These are phyloP conservation scores for Agrilus cyanescens DNA, from an alignment of 2,888 invertebrate genomes.

Conservation along the genomic window DNA sequence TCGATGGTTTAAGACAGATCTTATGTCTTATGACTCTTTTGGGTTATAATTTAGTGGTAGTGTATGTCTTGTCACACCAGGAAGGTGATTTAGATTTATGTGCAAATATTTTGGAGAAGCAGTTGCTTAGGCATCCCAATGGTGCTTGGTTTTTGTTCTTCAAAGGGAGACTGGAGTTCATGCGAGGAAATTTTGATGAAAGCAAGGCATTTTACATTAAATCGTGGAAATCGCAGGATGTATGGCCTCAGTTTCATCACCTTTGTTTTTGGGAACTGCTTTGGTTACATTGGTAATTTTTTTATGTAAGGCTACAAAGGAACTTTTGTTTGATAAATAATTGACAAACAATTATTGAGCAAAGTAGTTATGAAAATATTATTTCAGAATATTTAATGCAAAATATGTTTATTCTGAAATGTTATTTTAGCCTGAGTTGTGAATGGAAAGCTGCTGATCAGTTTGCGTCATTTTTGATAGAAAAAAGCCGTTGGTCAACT, in stretches of 20 bases:
- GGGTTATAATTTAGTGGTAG: conserved; percentile 75
- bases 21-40: conserved; percentile 77
- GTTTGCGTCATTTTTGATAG: conserved; percentile 58
- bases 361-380: too few relatives aligned
- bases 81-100: conserved; percentile 71
- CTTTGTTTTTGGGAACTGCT: conserved; percentile 90
- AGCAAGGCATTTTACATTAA: conserved; percentile 65
- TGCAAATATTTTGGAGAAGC: conserved; percentile 59
- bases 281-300: conserved; percentile 72
- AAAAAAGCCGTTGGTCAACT: conserved; percentile 82
- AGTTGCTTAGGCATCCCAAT: conserved; percentile 64
- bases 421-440: conserved; percentile 43
- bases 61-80: conserved; percentile 68
- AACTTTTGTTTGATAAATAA: too few relatives aligned
- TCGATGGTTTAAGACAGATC: conserved; percentile 70
- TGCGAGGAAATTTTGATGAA: conserved; percentile 61
- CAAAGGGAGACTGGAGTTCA: conserved; percentile 72
- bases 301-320: neutral
- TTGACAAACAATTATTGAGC: too few relatives aligned
- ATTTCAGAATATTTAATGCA: neutral
- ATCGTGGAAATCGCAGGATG: conserved; percentile 68
- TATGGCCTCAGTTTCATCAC: conserved; percentile 88
- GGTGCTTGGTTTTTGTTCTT: conserved; percentile 91
- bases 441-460: conserved; percentile 68
- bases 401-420: neutral